Conservation (phyloP, 1,140 invertebrate species). For the Lucilia sericata region DNA sequence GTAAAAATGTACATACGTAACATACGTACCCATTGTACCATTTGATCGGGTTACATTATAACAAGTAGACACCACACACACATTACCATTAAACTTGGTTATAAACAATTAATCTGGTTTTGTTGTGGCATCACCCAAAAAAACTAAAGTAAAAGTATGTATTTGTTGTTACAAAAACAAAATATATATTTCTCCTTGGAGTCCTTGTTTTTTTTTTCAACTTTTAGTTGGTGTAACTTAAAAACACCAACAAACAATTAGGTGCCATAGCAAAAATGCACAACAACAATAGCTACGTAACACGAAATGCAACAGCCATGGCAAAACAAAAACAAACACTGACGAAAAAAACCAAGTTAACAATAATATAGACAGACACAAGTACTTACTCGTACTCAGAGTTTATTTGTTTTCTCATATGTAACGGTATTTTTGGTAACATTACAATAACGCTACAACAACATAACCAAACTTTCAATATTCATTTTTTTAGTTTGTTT, state of each 20-base stretch:
- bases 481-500: too few relatives aligned
- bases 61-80: neutral
- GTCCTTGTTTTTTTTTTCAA: neutral
- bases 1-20: neutral
- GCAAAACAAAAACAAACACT: neutral
- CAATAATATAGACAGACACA: neutral
- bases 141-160: neutral
- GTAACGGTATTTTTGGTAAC: neutral
- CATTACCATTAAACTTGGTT: neutral
- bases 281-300: neutral
- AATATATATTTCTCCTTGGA: neutral
- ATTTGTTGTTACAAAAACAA: too few relatives aligned
- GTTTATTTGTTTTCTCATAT: neutral
- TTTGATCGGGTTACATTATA: neutral
- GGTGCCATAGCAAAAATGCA: slow-evolving; percentile 7
- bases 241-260: slow-evolving; percentile 3
- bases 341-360: neutral
- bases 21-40: slow-evolving; percentile 1
- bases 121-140: neutral
- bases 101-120: neutral
- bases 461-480: too few relatives aligned
- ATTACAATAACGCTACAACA: too few relatives aligned
- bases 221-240: neutral
- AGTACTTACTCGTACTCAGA: neutral
- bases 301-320: slow-evolving; percentile 11